Evolutionary conservation across 2,888 invertebrate genomes (phyloP).

Genomic region (Pyrgus malvae): DNA sequence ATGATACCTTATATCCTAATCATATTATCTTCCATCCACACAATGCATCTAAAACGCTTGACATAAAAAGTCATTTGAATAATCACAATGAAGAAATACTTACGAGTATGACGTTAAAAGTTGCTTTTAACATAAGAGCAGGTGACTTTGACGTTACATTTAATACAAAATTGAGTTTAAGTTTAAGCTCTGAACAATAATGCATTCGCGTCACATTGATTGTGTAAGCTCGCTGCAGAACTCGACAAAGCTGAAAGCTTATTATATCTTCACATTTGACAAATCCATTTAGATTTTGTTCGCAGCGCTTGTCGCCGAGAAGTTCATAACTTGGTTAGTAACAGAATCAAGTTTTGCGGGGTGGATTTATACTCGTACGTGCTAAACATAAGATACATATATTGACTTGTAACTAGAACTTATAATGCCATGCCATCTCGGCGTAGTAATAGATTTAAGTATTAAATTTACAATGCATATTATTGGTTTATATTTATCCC

Average conservation of each 20-base stretch:
- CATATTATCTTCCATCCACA: neutral
- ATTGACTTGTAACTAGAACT: neutral
- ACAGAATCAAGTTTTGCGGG: constrained; percentile 3
- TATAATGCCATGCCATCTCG: too few relatives aligned
- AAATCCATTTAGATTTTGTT: constrained; percentile 76
- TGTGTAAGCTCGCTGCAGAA: constrained; percentile 10
- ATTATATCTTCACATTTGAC: constrained; percentile 70
- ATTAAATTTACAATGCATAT: too few relatives aligned
- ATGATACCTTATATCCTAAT: too few relatives aligned
- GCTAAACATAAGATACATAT: constrained; percentile 20
- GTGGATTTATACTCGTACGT: constrained; percentile 12
- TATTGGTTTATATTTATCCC: too few relatives aligned
- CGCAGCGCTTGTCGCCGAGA: constrained; percentile 32
- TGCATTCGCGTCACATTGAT: constrained; percentile 18
- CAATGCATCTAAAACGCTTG: constrained; percentile 7
- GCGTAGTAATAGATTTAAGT: too few relatives aligned
- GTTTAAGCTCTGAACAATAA: constrained; percentile 13
- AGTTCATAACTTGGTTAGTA: constrained; percentile 21
- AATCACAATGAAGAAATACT: neutral
- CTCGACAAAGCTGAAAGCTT: constrained; percentile 51
- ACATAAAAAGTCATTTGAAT: constrained; percentile 8
- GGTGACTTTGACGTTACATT: constrained; percentile 15
- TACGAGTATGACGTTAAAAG: neutral
- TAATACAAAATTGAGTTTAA: constrained; percentile 14
- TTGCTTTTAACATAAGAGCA: constrained; percentile 13